phyloP scores from a whole-genome alignment of 2,888 invertebrate species.

The Tridacna gigas region DNA sequence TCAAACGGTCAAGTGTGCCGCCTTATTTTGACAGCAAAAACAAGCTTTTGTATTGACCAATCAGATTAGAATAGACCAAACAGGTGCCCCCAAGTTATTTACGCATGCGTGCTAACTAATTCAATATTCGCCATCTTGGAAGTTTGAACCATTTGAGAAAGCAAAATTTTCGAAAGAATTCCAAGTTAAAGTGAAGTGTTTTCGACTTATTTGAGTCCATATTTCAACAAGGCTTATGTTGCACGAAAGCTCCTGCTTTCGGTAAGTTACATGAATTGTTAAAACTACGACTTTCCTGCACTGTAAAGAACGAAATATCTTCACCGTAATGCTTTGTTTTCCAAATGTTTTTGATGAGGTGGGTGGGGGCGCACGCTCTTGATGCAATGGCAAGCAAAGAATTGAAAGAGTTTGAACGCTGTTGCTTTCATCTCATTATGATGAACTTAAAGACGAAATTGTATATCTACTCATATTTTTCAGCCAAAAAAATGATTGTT shows the following conservation, averaged over 20 bases:
- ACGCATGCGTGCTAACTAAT: slow-evolving; percentile 60
- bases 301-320: neutral
- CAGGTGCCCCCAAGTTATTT: slow-evolving; percentile 40
- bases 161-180: slow-evolving; percentile 11
- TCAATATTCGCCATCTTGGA: slow-evolving; percentile 65
- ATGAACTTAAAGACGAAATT: no score
- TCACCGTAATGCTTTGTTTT: neutral
- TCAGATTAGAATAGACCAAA: slow-evolving; percentile 28
- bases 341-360: neutral
- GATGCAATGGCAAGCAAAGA: no score
- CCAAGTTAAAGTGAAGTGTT: slow-evolving; percentile 16
- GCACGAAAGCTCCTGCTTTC: slow-evolving; percentile 67
- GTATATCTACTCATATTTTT: no score
- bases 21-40: slow-evolving; percentile 9
- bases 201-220: slow-evolving; percentile 13
- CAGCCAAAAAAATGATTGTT: no score
- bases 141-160: slow-evolving; percentile 48
- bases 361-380: neutral
- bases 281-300: no score
- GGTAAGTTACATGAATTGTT: slow-evolving; percentile 53
- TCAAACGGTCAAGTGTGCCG: neutral
- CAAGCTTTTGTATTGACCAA: slow-evolving; percentile 13
- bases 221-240: slow-evolving; percentile 59
- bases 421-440: no score
- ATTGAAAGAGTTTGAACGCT: no score